Evolutionary conservation across 2,113 vertebrate genomes (phyloP), one percentile per base, ranked within the genome.

Genomic region (Calidris pygmaea): DNA sequence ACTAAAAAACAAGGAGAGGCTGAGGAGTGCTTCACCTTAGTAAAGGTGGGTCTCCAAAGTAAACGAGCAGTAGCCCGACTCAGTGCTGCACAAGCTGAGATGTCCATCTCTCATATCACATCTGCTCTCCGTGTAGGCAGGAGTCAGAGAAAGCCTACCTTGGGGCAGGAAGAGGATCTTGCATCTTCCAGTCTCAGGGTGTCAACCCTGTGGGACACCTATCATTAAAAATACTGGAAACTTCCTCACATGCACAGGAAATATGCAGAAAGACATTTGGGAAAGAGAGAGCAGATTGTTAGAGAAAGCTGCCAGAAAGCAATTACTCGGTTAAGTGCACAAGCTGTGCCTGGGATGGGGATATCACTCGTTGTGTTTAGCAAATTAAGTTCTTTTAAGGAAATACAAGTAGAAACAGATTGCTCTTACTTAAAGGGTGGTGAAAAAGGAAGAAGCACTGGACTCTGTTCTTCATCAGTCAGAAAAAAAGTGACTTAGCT

Each of bases 101-200:
- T 22, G 20, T 9, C 67, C 3, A 0, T 22, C 10, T 76, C 22
- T 81, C 39, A 11, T 47, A n/a, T 11, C 6, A 0, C 50, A 37
- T 58, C 47, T 78, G 21, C 45, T 37, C 37, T 59, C 17, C 0
- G 0, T 67, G 65, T 53, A 37, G 73, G 56, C 1, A 0, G n/a
- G 84, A 89, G 29, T 50, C 50, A 62, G 53, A 80, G 86, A 37
- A 21, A 74, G 37, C 26, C 41, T 78, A 24, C 30, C 47, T 47
- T 23, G 6, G 26, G 32, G 29, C 20, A 74, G 60, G 43, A 91
- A 45, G 56, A 89, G 73, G 41, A 55, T 63, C 47, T 66, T 62
- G 17, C 24, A 37, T 77, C 73, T 53, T 89, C 41, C 47, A 56
- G 16, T 37, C 22, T 81, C 15, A 66, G 37, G 12, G 11, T 32